Evolutionary conservation across 2,888 invertebrate species (phyloP), one percentile per base, ranked within the genome.

Genomic region (Drosophila gaucha): DNA sequence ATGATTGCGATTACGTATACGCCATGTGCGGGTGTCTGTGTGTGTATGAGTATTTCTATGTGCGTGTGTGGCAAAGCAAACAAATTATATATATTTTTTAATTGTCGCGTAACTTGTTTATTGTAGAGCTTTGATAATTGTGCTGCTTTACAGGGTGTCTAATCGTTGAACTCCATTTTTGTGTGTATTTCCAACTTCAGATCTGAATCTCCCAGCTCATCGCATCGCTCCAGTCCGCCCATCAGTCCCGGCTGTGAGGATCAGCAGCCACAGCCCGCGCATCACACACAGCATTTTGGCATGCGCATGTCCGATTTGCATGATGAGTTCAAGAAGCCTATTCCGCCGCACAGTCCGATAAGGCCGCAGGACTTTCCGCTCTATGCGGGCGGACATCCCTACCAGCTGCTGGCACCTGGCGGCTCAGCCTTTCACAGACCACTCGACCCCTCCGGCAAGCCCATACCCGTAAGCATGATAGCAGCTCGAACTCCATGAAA

Each of bases 201-300:
- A 89, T 92, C 92, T 6, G 92, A 92, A 84, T 92, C 92, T 78
- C 92, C 92, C 49, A 88, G 89, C 58, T 95, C 93, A 6, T 94
- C 95, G 30, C 94, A 94, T 69, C 95, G 95, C 84, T 95, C 95
- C 59, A 96, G 96, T 91, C 96, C 96, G 0, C 96, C 96, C 0
- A 97, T 97, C 43, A 96, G 96, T 9, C 96, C 96, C 0, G 96
- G 96, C 2, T 96, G 96, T 30, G 97, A 97, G 89, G 96, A 96
- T 50, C 94, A 93, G 69, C 87, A 79, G 60, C 92, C 92, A 0
- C 72, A 65, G 24, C 56, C 70, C 16, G 59, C 59, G 3, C 67
- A 71, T 20, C 59, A 68, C 30, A 33, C 79, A 6, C 83, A 76
- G n/a, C 90, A 91, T 52, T 69, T 90, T 59, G 91, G 91, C 50